phyloP scores from a whole-genome alignment of 2,113 vertebrate genomes.

The Scytalopus superciliaris region DNA sequence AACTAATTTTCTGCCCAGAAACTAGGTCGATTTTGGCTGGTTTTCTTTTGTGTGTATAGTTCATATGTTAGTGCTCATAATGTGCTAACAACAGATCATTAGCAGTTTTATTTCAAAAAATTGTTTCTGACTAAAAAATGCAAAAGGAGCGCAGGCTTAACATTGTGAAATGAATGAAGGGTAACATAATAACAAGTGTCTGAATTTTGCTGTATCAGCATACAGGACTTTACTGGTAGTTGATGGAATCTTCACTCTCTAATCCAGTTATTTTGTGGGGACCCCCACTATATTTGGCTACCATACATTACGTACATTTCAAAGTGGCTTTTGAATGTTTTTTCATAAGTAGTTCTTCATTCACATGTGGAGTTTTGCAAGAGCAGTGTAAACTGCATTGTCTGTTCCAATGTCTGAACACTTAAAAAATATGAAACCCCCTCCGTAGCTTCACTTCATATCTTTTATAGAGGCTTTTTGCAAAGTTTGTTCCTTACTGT shows the following conservation, averaged over 20 bases:
- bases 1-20: not conserved
- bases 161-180: not conserved
- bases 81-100: not conserved
- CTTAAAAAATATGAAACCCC: not conserved
- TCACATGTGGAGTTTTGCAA: not conserved
- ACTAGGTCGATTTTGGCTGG: accelerated
- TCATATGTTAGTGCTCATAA: not conserved
- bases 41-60: not conserved
- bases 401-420: not conserved
- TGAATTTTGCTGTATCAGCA: not conserved
- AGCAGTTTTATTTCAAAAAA: not conserved
- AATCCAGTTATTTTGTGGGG: not conserved
- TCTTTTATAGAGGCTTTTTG: not conserved
- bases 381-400: not conserved
- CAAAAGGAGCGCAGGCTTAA: not conserved
- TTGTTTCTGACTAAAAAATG: not conserved
- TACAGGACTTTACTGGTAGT: not conserved
- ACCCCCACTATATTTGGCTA: not conserved
- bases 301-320: not conserved
- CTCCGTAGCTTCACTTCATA: not conserved
- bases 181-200: not conserved
- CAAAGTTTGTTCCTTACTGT: not conserved
- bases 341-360: not conserved
- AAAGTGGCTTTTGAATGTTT: not conserved
- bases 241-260: not conserved